These are phyloP conservation scores for Brenthis daphne DNA, from an alignment of 2,888 invertebrate genomes.

Conservation along the genomic window DNA sequence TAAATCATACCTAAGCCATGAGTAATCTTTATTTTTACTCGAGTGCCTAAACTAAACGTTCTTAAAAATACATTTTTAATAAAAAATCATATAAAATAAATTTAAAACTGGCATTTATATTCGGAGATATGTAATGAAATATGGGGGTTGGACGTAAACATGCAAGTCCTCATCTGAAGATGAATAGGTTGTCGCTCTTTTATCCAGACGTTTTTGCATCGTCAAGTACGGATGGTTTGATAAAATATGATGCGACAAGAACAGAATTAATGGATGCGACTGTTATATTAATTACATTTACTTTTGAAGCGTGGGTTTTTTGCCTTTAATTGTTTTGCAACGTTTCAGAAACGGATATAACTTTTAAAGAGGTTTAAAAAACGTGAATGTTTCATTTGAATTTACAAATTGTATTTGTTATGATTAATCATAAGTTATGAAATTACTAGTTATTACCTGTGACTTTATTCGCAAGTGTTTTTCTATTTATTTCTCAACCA, in stretches of 20 bases:
- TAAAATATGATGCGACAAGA: slow-evolving; percentile 63
- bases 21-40: no score
- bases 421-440: no score
- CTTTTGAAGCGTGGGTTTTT: slow-evolving; percentile 39
- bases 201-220: slow-evolving; percentile 47
- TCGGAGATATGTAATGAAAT: slow-evolving; percentile 19
- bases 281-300: slow-evolving; percentile 58
- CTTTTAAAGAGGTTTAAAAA: slow-evolving; percentile 6
- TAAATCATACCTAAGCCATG: no score
- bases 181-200: slow-evolving; percentile 57
- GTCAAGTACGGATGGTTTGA: slow-evolving; percentile 49
- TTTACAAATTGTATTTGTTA: neutral
- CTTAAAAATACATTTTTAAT: no score
- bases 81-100: neutral
- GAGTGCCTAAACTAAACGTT: no score
- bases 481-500: no score
- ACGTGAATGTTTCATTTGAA: neutral
- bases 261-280: slow-evolving; percentile 63
- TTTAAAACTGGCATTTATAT: neutral
- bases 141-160: slow-evolving; percentile 19
- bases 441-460: no score
- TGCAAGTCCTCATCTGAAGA: slow-evolving; percentile 44
- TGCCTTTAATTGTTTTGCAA: slow-evolving; percentile 25
- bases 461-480: no score
- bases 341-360: slow-evolving; percentile 21